These are phyloP conservation scores for Polyploca ridens DNA, from an alignment of 2,888 invertebrate genomes.

Conservation along the genomic window DNA sequence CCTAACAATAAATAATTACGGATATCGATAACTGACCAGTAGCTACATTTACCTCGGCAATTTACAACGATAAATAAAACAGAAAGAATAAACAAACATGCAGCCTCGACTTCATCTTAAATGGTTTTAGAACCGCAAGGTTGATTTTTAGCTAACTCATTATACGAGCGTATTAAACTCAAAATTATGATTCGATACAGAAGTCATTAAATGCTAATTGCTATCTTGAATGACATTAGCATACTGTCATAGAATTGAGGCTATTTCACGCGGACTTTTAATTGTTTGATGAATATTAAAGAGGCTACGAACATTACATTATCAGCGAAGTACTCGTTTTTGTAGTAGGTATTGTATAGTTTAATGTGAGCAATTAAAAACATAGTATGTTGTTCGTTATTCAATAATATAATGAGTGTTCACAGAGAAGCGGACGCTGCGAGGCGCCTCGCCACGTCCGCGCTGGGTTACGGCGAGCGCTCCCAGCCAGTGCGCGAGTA, in stretches of 20 bases:
- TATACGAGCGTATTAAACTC: constrained; percentile 39
- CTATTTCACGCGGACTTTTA: constrained; percentile 61
- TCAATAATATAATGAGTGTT: constrained; percentile 50
- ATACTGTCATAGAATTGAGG: constrained; percentile 59
- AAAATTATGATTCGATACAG: constrained; percentile 54
- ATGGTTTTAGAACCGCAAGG: constrained; percentile 38
- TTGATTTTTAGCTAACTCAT: constrained; percentile 44
- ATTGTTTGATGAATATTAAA: constrained; percentile 71
- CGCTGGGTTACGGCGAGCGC: constrained; percentile 23
- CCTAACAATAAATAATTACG: constrained; percentile 80
- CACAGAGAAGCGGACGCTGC: constrained; percentile 31
- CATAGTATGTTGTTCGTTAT: constrained; percentile 55
- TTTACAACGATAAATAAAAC: constrained; percentile 60
- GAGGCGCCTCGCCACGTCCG: constrained; percentile 23
- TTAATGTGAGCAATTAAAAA: constrained; percentile 64
- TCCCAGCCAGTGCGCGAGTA: not conserved
- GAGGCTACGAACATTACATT: constrained; percentile 56
- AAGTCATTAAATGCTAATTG: constrained; percentile 60
- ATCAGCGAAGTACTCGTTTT: constrained; percentile 57
- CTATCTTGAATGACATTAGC: constrained; percentile 54
- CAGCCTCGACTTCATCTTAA: constrained; percentile 31
- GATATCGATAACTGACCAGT: constrained; percentile 70
- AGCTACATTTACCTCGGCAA: constrained; percentile 44
- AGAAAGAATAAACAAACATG: constrained; percentile 44
- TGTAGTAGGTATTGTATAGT: constrained; percentile 50